These are phyloP conservation scores for Drosophila kurseongensis DNA, from an alignment of 1,140 invertebrate genomes.

Conservation along the genomic window DNA sequence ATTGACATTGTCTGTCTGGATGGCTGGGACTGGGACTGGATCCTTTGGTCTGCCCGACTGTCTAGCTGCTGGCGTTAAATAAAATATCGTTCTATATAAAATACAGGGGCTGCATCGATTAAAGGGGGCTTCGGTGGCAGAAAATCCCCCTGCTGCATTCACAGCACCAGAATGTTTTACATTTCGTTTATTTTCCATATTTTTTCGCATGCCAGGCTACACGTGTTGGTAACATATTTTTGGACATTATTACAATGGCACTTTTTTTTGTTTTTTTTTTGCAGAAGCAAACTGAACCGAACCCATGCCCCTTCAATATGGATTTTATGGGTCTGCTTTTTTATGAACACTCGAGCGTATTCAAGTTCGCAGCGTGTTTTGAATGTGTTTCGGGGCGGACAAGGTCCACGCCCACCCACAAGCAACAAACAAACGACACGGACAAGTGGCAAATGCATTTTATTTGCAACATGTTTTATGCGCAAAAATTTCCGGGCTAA, in stretches of 20 bases:
- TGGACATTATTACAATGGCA: conserved; percentile 81
- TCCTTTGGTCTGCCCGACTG: conserved; percentile 37
- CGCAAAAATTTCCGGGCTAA: conserved; percentile 22
- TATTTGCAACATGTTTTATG: conserved; percentile 67
- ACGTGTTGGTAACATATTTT: conserved; percentile 82
- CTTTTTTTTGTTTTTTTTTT: conserved; percentile 37
- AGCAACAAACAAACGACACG: conserved; percentile 22
- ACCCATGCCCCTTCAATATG: conserved; percentile 53
- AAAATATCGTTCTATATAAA: conserved; percentile 78
- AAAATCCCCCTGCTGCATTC: conserved; percentile 54
- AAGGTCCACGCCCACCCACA: background rate
- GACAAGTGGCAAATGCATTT: conserved; percentile 68
- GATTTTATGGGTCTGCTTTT: conserved; percentile 64
- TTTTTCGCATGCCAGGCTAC: conserved; percentile 50
- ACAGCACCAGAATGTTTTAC: conserved; percentile 47
- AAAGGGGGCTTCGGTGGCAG: conserved; percentile 18
- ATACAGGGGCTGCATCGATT: conserved; percentile 67
- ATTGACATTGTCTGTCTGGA: conserved; percentile 64
- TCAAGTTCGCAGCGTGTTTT: conserved; percentile 76
- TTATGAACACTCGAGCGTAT: conserved; percentile 75
- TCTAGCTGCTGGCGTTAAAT: conserved; percentile 71
- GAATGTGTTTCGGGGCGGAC: conserved; percentile 55
- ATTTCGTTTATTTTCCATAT: conserved; percentile 57
- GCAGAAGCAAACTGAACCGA: conserved; percentile 16
- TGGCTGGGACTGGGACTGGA: conserved; percentile 5